Evolutionary conservation across 2,797 vertebrate species (phyloP), one percentile per base, ranked within the genome.

Genomic region (Ctenopoma kingsleyae): DNA sequence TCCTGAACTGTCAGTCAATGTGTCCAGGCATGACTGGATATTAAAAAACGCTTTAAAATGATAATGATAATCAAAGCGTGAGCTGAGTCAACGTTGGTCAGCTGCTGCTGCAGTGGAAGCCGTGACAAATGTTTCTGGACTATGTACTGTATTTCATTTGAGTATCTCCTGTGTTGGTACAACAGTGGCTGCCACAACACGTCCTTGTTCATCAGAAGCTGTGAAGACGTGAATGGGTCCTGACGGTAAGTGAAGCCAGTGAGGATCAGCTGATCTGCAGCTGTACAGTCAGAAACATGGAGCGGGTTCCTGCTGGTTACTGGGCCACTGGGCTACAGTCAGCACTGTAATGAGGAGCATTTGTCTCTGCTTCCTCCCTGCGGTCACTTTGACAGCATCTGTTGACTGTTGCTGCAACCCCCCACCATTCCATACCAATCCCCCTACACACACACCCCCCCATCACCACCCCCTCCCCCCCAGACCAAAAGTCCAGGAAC

Each of bases 341-440:
- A 78, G 69, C 16, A 7, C 67, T 62, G 59, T 91, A 92, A 92
- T 90, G 73, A 87, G 67, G 74, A 89, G 84, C 89, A 88, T 91
- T 91, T 88, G 87, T 81, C 86, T 91, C 81, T 76, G 62, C 87
- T 93, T 93, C 87, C 87, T 91, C 86, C 71, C 81, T 85, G 87
- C 74, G 79, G 90, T 91, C 74, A 87, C 81, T 89, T 82, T 85
- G 82, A 87, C 83, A 87, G 80, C 76, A 87, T 92, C 87, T 91
- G 89, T 80, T 87, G 82, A 85, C 85, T 86, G 81, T 84, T 84
- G 76, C 78, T 78, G 51, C 43, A 17, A 5, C 38, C 38, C 13
- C 43, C 66, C 78, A 30, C 0, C 38, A 4, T 56, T 47, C 62
- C 57, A 55, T 25, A 56, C 62, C 53, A 38, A 32, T 36, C 5